Evolutionary conservation across 2,113 vertebrate species (phyloP), one percentile per base, ranked within the genome.

Genomic region (Alligator mississippiensis): DNA sequence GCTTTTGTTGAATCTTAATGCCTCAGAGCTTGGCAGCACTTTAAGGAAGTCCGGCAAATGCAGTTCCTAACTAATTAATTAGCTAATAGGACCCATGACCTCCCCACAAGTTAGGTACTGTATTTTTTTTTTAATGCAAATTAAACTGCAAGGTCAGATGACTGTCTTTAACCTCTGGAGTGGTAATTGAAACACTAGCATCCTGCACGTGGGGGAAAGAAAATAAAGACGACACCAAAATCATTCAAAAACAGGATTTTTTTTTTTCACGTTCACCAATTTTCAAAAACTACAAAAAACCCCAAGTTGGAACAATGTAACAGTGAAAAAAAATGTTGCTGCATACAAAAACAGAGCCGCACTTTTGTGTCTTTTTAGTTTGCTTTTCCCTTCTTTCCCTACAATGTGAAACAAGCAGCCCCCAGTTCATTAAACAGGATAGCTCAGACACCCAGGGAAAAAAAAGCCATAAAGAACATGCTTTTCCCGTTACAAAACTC

Each of bases 201-300:
- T 18, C 70, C 13, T 0, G 18, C 28, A 66, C 16, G n/a, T 63
- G 6, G 58, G 11, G n/a, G 68, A 74, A 60, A 68, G 59, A 63
- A 93, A 95, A 94, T 17, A 24, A 96, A 91, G 63, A 83, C 87
- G 77, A 75, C 28, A 90, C 59, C 54, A 28, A 47, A 85, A 70
- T 80, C 24, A 75, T 87, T 95, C 93, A 76, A 57, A 93, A 95
- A 93, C 59, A 92, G 16, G 11, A 62, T 82, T 28, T 24, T 80
- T 60, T 60, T 83, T 88, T 78, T 63, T 13, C 88, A 77, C 28
- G 34, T 64, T 84, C 82, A 91, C 66, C 78, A 90, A 58, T 64
- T 96, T 88, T 64, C 92, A 84, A 87, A 91, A 93, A 83, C 74
- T 93, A 94, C 93, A 95, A 96, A 93, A 91, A 72, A 19, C 58